Evolutionary conservation across 1,140 invertebrate genomes (phyloP), one percentile per base, ranked within the genome.

Genomic region (Episyrphus balteatus): DNA sequence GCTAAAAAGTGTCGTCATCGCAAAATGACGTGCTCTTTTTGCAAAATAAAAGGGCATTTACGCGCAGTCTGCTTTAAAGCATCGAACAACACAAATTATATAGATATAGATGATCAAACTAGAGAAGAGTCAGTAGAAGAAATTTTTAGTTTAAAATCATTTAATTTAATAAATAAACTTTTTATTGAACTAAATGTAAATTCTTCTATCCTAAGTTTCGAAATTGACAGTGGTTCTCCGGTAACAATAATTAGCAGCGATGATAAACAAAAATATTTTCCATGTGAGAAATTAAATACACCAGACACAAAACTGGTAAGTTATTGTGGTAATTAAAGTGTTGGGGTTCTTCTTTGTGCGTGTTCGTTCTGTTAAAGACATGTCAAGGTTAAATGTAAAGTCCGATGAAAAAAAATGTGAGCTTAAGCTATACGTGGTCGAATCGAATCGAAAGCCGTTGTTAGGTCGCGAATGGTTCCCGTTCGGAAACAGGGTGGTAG

Each of bases 401-500:
- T 37, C 36, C 13, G 15, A 37, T n/a, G 36, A n/a, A 37, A n/a
- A n/a, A 3, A 37, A 10, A 5, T n/a, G 13, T n/a, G 15, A 37
- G 10, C 13, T 37, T n/a, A 37, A 37, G 15, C 36, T 37, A 17
- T 37, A 37, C 36, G 36, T 37, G 3, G 36, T 37, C 36, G 15
- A 37, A 11, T 37, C 36, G 36, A 17, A 37, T 11, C 36, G 36
- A n/a, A 37, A 37, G 3, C 36, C 36, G 15, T 17, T 37, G 3
- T 37, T 37, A 37, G 21, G 21, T 26, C 21, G 21, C 21, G 21
- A 26, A 26, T 8, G 21, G 21, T 75, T 2, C 55, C 69, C 1
- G 67, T 76, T 12, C 40, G 66, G 32, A 76, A 76, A 58, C 53
- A 51, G 26, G 57, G 66, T 51, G 67, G 65, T 6, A 55, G 47